These are phyloP conservation scores for Trissolcus basalis DNA, from an alignment of 1,140 invertebrate species.

Conservation along the genomic window DNA sequence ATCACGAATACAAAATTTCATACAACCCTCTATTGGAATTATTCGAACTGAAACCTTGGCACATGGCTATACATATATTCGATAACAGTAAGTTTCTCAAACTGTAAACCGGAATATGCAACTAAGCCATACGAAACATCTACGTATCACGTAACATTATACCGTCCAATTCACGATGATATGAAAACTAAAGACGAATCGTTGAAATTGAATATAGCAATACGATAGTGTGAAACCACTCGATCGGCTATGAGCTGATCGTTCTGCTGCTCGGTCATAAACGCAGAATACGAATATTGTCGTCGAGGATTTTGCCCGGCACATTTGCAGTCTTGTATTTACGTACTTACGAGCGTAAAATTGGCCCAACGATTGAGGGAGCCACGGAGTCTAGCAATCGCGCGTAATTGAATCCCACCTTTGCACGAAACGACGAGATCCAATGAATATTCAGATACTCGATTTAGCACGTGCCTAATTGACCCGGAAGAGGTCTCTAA, in stretches of 20 bases:
- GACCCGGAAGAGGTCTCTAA: conserved; percentile 55
- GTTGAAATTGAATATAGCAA: conserved; percentile 51
- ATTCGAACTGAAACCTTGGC: too few relatives aligned
- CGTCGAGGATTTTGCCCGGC: conserved; percentile 6
- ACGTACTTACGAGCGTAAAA: conserved; percentile 74
- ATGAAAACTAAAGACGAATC: conserved; percentile 54
- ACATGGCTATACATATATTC: conserved; percentile 20
- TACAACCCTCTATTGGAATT: too few relatives aligned
- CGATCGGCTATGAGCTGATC: conserved; percentile 37
- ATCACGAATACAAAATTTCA: too few relatives aligned
- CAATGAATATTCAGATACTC: conserved; percentile 73
- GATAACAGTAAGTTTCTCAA: conserved; percentile 44
- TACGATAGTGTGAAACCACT: conserved; percentile 49
- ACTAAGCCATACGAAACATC: conserved; percentile 7
- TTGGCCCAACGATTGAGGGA: conserved; percentile 68
- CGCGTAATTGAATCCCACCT: conserved; percentile 72
- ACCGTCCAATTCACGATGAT: conserved; percentile 50
- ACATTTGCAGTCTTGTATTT: conserved; percentile 60
- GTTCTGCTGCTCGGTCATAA: conserved; percentile 49
- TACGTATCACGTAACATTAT: conserved; percentile 43
- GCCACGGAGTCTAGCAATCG: conserved; percentile 63
- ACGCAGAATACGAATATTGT: conserved; percentile 21
- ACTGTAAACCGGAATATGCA: conserved; percentile 40
- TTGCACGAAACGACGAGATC: conserved; percentile 60
- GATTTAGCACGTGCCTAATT: conserved; percentile 68